phyloP scores from a whole-genome alignment of 2,888 invertebrate species.

The Amiota minor region DNA sequence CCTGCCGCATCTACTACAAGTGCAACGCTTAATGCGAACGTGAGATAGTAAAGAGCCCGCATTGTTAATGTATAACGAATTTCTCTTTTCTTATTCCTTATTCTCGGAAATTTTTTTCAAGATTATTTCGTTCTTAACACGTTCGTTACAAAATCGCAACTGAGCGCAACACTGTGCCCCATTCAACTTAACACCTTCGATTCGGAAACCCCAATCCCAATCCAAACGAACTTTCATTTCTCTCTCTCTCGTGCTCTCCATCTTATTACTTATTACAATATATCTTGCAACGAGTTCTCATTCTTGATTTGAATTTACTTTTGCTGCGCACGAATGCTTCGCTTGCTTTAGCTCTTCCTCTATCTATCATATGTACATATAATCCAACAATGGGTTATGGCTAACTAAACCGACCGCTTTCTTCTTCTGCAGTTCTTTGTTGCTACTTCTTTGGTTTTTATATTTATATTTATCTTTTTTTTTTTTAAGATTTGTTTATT shows the following conservation, averaged over 20 bases:
- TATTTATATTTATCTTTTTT: slow-evolving; percentile 43
- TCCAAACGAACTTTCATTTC: slow-evolving; percentile 53
- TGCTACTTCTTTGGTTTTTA: slow-evolving; percentile 36
- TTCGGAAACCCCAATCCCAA: background rate
- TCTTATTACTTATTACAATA: too few species aligned
- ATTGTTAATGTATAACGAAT: slow-evolving; percentile 20
- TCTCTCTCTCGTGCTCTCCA: background rate
- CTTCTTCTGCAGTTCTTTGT: slow-evolving; percentile 22
- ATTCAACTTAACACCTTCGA: slow-evolving; percentile 43
- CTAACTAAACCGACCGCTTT: slow-evolving; percentile 1
- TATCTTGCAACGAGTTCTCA: slow-evolving; percentile 17
- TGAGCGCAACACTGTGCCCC: slow-evolving; percentile 46
- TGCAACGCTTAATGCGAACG: slow-evolving; percentile 22
- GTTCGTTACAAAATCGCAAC: slow-evolving; percentile 61
- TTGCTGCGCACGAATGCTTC: slow-evolving; percentile 3
- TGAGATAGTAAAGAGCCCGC: slow-evolving; percentile 9
- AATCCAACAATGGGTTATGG: background rate
- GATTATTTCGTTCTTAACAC: slow-evolving; percentile 55
- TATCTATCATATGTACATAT: too few species aligned
- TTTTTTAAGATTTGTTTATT: slow-evolving; percentile 14
- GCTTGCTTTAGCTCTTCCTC: background rate
- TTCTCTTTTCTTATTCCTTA: slow-evolving; percentile 3
- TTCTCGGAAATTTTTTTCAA: background rate
- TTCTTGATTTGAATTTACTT: slow-evolving; percentile 28
- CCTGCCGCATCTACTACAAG: slow-evolving; percentile 33